These are phyloP conservation scores for rat (Rattus norvegicus) DNA, from an alignment of 2,113 vertebrate species.

Conservation along the genomic window GRCr8 NC_086035.1:12650001-12650500, in stretches of 20 bases:
- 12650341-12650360: not conserved
- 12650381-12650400: not conserved
- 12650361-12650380: not conserved
- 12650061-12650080: not conserved
- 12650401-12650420: rapidly evolving
- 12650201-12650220: not conserved
- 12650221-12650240: not conserved
- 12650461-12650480: not conserved
- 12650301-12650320: not conserved
- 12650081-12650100: not conserved
- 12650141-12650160: not conserved
- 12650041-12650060: not conserved
- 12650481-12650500: not conserved
- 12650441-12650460: rapidly evolving
- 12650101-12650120: slow-evolving; percentile 35
- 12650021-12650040: not conserved
- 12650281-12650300: not conserved
- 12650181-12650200: not conserved
- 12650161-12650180: slow-evolving; percentile 43
- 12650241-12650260: not conserved
- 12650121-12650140: slow-evolving; percentile 56
- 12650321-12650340: not conserved
- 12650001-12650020: rapidly evolving
- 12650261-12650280: not conserved
- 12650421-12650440: not conserved